Evolutionary conservation across 2,113 vertebrate species (phyloP).

Genomic region (Holacanthus passer): DNA sequence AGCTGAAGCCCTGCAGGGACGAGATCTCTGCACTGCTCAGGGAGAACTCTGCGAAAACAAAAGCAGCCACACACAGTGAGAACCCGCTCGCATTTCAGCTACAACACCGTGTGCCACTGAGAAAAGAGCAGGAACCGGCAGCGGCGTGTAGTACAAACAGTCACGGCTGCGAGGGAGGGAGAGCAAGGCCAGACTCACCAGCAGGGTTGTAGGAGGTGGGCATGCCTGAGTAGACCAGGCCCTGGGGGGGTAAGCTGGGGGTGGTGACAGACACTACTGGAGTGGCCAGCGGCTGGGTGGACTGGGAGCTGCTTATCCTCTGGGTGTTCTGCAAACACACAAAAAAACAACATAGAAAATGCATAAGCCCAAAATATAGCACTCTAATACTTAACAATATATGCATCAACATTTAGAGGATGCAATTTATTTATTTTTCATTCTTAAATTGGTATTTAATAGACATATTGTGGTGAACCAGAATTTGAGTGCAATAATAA

Average conservation of each 20-base stretch:
- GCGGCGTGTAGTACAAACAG: slow-evolving; percentile 35
- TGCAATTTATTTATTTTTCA: not conserved
- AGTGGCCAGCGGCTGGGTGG: slow-evolving; percentile 92
- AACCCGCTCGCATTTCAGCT: slow-evolving; percentile 53
- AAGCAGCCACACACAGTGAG: slow-evolving; percentile 68
- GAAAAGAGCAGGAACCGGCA: slow-evolving; percentile 47
- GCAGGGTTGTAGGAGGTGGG: slow-evolving; percentile 96
- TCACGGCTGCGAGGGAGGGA: slow-evolving; percentile 21
- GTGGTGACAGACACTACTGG: slow-evolving; percentile 98
- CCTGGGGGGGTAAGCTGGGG: slow-evolving; percentile 95
- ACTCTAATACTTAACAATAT: not conserved
- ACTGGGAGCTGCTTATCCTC: slow-evolving; percentile 95
- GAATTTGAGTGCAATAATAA: not conserved
- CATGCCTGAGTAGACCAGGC: slow-evolving; percentile 95
- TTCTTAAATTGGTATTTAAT: not conserved
- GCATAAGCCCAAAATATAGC: slow-evolving; percentile 1
- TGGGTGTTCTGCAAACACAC: slow-evolving; percentile 90
- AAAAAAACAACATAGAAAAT: slow-evolving; percentile 28
- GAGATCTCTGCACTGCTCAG: slow-evolving; percentile 96
- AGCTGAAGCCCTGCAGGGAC: slow-evolving; percentile 95
- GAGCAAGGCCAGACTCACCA: slow-evolving; percentile 84
- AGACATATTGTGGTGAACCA: not conserved
- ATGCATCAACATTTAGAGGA: not conserved
- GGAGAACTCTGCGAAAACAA: slow-evolving; percentile 91
- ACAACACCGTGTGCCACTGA: slow-evolving; percentile 36